These are phyloP conservation scores for Machimus atricapillus DNA, from an alignment of 2,888 invertebrate species.

Conservation along the genomic window DNA sequence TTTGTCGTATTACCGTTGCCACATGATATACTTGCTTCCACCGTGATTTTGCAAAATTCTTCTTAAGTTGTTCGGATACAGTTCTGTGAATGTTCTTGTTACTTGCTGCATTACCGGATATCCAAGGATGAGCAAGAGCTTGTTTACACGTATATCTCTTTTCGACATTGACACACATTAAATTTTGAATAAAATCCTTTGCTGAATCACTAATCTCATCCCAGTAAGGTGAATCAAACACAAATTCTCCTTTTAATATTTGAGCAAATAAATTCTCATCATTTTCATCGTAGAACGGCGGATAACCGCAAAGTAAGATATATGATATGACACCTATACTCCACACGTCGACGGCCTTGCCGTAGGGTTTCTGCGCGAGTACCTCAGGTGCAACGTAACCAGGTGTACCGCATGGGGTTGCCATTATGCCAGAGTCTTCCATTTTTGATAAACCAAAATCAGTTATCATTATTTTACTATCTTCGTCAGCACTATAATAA, in stretches of 20 bases:
- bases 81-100: constrained; percentile 99
- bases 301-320: constrained; percentile 97
- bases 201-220: constrained; percentile 99
- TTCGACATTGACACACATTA: constrained; percentile 98
- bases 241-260: constrained; percentile 97
- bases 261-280: constrained; percentile 99
- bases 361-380: constrained; percentile 97
- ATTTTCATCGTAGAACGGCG: constrained; percentile 99
- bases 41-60: constrained; percentile 98
- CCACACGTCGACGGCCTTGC: constrained; percentile 99
- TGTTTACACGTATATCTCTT: constrained; percentile 94
- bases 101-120: constrained; percentile 97
- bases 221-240: constrained; percentile 99
- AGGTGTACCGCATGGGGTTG: constrained; percentile 99
- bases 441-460: constrained; percentile 99
- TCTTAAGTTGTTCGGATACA: constrained; percentile 98
- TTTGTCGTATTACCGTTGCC: constrained; percentile 96
- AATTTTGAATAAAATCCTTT: constrained; percentile 96
- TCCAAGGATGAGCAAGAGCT: constrained; percentile 96
- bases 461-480: constrained; percentile 99
- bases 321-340: constrained; percentile 99
- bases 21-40: constrained; percentile 99
- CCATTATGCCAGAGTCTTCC: constrained; percentile 99
- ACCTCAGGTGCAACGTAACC: constrained; percentile 99
- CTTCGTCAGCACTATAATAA: constrained; percentile 96